Evolutionary conservation across 2,797 vertebrate species (phyloP).

Genomic region (Trachops cirrhosus): DNA sequence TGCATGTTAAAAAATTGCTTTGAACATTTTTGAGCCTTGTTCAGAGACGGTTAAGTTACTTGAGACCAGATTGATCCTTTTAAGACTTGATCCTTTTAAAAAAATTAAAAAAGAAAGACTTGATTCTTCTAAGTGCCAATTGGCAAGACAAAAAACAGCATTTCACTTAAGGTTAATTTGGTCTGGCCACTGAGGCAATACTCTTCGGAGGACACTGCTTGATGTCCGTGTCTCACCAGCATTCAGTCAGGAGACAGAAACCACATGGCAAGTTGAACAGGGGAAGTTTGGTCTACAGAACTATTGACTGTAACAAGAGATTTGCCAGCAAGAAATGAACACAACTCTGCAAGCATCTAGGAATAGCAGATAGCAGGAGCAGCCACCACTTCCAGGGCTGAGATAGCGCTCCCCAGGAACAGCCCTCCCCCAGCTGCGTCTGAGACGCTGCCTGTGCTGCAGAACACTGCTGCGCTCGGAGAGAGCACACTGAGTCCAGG

Average conservation of each 20-base stretch:
- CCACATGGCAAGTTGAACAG: not conserved
- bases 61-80: not conserved
- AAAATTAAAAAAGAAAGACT: too few species aligned
- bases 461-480: fast-evolving
- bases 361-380: not conserved
- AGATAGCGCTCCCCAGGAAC: not conserved
- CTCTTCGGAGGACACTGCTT: not conserved
- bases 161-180: not conserved
- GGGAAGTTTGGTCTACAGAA: not conserved
- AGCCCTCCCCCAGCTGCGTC: not conserved
- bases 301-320: not conserved
- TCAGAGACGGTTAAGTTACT: not conserved
- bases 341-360: not conserved
- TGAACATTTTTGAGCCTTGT: not conserved
- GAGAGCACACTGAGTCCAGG: not conserved
- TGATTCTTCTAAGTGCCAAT: not conserved
- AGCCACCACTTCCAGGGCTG: not conserved
- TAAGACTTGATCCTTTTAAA: not conserved
- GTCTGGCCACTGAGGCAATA: not conserved
- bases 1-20: not conserved
- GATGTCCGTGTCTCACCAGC: not conserved
- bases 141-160: not conserved
- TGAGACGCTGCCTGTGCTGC: not conserved
- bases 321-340: not conserved
- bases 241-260: not conserved